Evolutionary conservation across 2,113 vertebrate genomes (phyloP), one percentile per base, ranked within the genome.

Genomic region (Anhinga anhinga): DNA sequence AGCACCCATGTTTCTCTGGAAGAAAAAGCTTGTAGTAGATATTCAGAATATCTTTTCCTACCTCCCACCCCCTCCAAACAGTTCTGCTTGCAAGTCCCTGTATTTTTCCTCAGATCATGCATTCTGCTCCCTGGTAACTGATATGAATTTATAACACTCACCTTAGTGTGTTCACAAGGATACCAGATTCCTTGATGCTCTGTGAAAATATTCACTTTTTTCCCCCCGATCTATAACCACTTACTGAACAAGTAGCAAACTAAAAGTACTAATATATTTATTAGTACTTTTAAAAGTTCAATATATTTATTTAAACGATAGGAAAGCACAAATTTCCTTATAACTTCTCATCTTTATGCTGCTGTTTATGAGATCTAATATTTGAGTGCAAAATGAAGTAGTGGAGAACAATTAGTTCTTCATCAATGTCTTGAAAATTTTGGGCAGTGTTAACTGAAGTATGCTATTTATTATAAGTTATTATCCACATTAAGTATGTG

Each of bases 211-310:
- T 0, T 55, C n/a, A 13, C 26, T 18, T 52, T 47, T 44, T 36
- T 21, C 7, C 3, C 44, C 29, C 9, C 22, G 8, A 0, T 71
- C 59, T 71, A 1, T 20, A 66, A 9, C 17, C 1, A 1, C 13
- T 76, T n/a, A 38, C 47, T 59, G 52, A 56, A 29, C 34, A 61
- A 69, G 34, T 5, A 40, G 38, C 42, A 59, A 88, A 94, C 2
- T 50, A 13, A 55, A 84, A 62, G 34, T 23, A 36, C 69, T 52
- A 15, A 77, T n/a, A 3, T 25, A 40, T 42, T 36, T n/a, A n/a
- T n/a, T n/a, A n/a, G n/a, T n/a, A n/a, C n/a, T 7, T 85, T 45
- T 65, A 2, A 32, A n/a, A 65, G 69, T 49, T 55, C 25, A n/a
- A n/a, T n/a, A n/a, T n/a, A n/a, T n/a, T n/a, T n/a, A n/a, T 74